Base-by-base conservation (phyloP, 2,797 vertebrate genomes). In the Bovichtus diacanthus region DNA sequence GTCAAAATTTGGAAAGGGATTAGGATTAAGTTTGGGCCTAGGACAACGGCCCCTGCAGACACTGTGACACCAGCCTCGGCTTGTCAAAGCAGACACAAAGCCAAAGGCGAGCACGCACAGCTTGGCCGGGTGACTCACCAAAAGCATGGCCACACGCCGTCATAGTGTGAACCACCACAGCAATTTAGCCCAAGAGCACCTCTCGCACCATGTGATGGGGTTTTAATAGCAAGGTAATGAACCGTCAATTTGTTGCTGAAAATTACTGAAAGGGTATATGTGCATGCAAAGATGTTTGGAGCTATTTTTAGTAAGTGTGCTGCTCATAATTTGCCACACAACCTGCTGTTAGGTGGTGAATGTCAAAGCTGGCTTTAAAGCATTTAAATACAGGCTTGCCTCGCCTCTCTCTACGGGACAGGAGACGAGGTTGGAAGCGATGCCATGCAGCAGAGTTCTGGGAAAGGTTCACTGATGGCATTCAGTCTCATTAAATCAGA, bases 1-100 rank as follows among this genome's bases (percentile, higher is more conserved):
- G 73, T 76, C 78, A 81, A 90, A 87, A 78, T 92, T 91, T 87
- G 75, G 69, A 87, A 70, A 82, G 77, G 88, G 87, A 92, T 92
- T 87, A 88, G 76, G 80, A 81, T 87, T 90, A 90, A 89, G 83
- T 72, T 82, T 82, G 46, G 70, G 80, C 59, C 60, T 65, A 59
- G 77, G 85, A 89, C 85, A 86, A 70, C 78, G 71, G 78, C 69
- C 80, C 81, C 78, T 34, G 69, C 78, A 82, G 85, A 87, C 87
- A 75, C 70, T 41, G 82, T 81, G 82, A 86, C 87, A 85, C 82
- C 88, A 69, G 82, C 84, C 67, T 74, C 56, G 36, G 75, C 79
- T 81, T 78, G 87, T 88, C 76, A 79, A 81, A 71, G 77, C 79
- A 78, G 76, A 90, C 66, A 85, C 87, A 87, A 90, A 90, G 85